Evolutionary conservation across 2,113 vertebrate species (phyloP).

Genomic region (Neodontobutis hainanensis): DNA sequence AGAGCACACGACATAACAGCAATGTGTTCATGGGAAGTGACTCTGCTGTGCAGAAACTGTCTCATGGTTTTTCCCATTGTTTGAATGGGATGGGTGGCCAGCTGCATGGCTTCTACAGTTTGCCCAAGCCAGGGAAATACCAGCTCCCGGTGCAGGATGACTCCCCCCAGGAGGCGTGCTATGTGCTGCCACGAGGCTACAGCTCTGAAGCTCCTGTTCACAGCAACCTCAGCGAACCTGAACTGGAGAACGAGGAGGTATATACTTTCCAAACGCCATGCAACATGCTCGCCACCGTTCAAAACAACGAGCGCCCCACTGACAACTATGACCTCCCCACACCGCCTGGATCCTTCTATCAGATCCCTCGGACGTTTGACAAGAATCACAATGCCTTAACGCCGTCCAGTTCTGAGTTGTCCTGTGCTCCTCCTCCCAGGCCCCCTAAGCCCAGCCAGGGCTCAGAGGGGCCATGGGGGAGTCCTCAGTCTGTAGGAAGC

Average conservation of each 20-base stretch:
- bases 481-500: slow-evolving; percentile 81
- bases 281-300: slow-evolving; percentile 84
- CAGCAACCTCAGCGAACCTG: slow-evolving; percentile 80
- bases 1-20: slow-evolving; percentile 81
- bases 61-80: slow-evolving; percentile 90
- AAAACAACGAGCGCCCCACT: slow-evolving; percentile 70
- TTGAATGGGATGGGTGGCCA: slow-evolving; percentile 85
- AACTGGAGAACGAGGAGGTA: slow-evolving; percentile 88
- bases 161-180: slow-evolving; percentile 81
- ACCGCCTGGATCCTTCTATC: slow-evolving; percentile 89
- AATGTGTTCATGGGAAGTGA: slow-evolving; percentile 88
- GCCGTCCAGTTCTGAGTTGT: slow-evolving; percentile 79
- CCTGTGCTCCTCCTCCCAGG: slow-evolving; percentile 84
- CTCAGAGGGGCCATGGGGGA: slow-evolving; percentile 86
- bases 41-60: slow-evolving; percentile 88
- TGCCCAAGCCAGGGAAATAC: slow-evolving; percentile 90
- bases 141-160: slow-evolving; percentile 48
- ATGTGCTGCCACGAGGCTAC: slow-evolving; percentile 87
- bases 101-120: slow-evolving; percentile 91
- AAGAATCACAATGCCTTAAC: slow-evolving; percentile 94
- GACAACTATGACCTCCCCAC: slow-evolving; percentile 90
- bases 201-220: slow-evolving; percentile 81
- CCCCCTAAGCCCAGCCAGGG: slow-evolving; percentile 90
- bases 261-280: slow-evolving; percentile 95
- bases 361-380: slow-evolving; percentile 94